Evolutionary conservation across 2,797 vertebrate genomes (phyloP).

Genomic region (Diceros bicornis): DNA sequence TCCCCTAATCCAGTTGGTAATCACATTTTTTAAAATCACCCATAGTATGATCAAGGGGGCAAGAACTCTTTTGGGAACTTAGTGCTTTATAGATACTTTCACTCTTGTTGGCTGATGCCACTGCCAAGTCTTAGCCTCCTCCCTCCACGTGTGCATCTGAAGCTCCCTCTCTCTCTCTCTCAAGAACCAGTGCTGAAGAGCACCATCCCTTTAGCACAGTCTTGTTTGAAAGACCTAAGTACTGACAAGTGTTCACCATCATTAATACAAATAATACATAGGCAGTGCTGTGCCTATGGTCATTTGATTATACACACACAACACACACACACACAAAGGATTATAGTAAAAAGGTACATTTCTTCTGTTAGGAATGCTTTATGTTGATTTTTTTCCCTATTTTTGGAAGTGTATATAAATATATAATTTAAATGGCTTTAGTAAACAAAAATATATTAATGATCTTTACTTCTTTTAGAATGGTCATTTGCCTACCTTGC

Average conservation of each 20-base stretch:
- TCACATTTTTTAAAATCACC: constrained; percentile 18
- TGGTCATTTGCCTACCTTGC: background rate
- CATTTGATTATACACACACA: background rate
- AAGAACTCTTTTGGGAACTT: background rate
- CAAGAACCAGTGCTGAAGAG: background rate
- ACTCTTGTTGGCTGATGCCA: background rate
- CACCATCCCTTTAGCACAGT: background rate
- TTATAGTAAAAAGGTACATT: background rate
- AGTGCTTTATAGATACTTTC: background rate
- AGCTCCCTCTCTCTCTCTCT: background rate
- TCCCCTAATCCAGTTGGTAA: background rate
- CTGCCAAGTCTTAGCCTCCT: background rate
- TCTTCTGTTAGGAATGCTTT: constrained; percentile 20
- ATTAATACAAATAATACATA: background rate
- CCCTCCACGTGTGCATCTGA: background rate
- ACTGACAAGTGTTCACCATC: background rate
- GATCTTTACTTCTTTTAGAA: constrained; percentile 32
- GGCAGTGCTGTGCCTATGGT: background rate
- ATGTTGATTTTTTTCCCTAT: background rate
- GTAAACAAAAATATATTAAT: background rate
- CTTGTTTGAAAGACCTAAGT: background rate
- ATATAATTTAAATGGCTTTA: background rate
- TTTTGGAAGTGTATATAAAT: constrained; percentile 5
- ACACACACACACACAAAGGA: background rate
- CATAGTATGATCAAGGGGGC: background rate